Conservation (phyloP, 2,113 vertebrate genomes). For the Nanorana parkeri region DNA sequence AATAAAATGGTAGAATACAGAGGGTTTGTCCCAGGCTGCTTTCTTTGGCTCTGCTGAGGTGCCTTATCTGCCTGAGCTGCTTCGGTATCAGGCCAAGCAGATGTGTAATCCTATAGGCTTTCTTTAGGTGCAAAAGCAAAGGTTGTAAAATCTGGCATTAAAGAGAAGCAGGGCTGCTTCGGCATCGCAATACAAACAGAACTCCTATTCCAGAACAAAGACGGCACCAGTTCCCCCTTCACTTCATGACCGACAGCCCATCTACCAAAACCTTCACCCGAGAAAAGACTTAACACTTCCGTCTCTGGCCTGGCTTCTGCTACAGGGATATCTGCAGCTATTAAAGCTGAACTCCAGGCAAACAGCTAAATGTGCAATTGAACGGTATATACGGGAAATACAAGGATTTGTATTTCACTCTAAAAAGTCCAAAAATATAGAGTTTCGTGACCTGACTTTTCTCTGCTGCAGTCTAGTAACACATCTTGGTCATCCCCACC, state of each 20-base stretch:
- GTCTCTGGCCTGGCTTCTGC: too few species aligned
- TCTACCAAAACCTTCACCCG: not conserved
- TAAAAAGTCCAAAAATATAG: too few species aligned
- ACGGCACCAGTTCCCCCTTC: constrained; percentile 18
- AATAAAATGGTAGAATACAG: constrained; percentile 51
- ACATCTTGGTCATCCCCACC: too few species aligned
- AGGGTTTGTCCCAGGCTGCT: constrained; percentile 50
- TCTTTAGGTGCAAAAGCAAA: constrained; percentile 54
- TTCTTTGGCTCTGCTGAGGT: constrained; percentile 28
- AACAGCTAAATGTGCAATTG: too few species aligned
- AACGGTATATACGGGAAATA: too few species aligned
- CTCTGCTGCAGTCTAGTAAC: too few species aligned
- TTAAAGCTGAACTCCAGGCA: too few species aligned
- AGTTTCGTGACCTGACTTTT: too few species aligned
- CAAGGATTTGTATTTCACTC: too few species aligned
- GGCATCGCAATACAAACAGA: constrained; percentile 37
- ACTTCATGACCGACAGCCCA: constrained; percentile 15
- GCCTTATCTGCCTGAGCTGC: constrained; percentile 34
- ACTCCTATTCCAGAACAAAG: constrained; percentile 13
- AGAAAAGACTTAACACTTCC: not conserved
- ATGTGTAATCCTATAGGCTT: constrained; percentile 49
- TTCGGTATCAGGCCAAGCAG: constrained; percentile 43
- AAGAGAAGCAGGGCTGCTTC: constrained; percentile 45
- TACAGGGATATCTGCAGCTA: too few species aligned
- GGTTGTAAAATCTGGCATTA: constrained; percentile 48